These are phyloP conservation scores for Meliscaeva auricollis DNA, from an alignment of 2,888 invertebrate species.

Conservation along the genomic window DNA sequence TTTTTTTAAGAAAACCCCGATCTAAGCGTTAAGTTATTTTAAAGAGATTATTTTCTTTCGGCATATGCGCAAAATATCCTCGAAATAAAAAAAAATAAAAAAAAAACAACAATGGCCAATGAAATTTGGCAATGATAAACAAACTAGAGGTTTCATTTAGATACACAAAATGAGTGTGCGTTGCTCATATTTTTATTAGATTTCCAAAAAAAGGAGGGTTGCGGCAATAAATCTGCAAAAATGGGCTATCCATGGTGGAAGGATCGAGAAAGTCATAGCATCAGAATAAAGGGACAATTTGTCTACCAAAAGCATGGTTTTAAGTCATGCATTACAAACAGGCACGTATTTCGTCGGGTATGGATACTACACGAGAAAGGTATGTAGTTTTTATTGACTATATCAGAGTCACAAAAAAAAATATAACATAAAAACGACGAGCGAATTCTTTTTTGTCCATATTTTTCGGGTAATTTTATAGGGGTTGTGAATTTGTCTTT, in stretches of 20 bases:
- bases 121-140: slow-evolving; percentile 19
- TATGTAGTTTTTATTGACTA: slow-evolving; percentile 41
- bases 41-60: too few species aligned
- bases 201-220: slow-evolving; percentile 49
- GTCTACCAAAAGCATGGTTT: not conserved
- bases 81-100: not conserved
- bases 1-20: too few species aligned
- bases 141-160: slow-evolving; percentile 46
- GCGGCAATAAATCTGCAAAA: slow-evolving; percentile 62
- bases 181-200: slow-evolving; percentile 67
- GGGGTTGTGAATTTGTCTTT: slow-evolving; percentile 52
- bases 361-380: not conserved
- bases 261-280: not conserved
- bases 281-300: not conserved
- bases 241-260: slow-evolving; percentile 47
- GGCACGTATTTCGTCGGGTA: slow-evolving; percentile 22
- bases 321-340: slow-evolving; percentile 65
- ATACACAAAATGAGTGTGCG: slow-evolving; percentile 46
- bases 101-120: slow-evolving; percentile 31
- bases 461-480: slow-evolving; percentile 68
- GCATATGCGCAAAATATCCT: too few species aligned
- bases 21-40: too few species aligned
- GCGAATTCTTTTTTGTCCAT: slow-evolving; percentile 54
- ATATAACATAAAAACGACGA: slow-evolving; percentile 24
- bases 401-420: slow-evolving; percentile 35